Evolutionary conservation across 2,113 vertebrate species (phyloP).

Genomic region (Nanorana parkeri): DNA sequence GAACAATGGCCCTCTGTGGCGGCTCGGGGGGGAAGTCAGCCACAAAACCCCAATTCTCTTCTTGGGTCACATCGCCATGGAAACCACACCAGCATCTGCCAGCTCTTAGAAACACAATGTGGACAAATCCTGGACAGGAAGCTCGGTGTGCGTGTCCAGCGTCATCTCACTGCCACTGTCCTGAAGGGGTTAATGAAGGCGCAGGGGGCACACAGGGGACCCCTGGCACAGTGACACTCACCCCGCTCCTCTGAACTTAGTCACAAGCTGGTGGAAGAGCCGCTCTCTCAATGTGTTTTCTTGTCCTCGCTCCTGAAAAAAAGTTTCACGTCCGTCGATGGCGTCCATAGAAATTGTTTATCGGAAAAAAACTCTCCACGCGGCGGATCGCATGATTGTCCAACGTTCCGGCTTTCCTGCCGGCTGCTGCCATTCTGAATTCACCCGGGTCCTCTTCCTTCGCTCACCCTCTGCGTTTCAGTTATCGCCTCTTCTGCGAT

Average conservation of each 20-base stretch:
- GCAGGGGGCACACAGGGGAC: not conserved
- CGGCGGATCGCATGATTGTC: not conserved
- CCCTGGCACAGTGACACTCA: not conserved
- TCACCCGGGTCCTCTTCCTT: not conserved
- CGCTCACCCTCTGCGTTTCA: not conserved
- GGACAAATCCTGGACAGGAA: slow-evolving; percentile 21
- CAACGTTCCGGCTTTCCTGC: not conserved
- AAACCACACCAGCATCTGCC: slow-evolving; percentile 44
- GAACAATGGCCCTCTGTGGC: slow-evolving; percentile 49
- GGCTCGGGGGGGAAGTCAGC: slow-evolving; percentile 6
- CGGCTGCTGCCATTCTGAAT: not conserved
- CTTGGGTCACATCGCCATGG: slow-evolving; percentile 38
- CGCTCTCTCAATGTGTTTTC: not conserved
- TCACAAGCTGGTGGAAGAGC: not conserved
- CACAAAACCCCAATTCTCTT: slow-evolving; percentile 48
- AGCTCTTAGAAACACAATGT: slow-evolving; percentile 36
- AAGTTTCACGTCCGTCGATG: not conserved
- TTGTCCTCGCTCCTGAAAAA: not conserved
- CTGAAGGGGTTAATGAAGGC: slow-evolving; percentile 24
- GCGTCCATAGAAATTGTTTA: not conserved
- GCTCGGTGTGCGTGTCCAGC: not conserved
- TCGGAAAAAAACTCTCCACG: not conserved
- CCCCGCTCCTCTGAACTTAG: not conserved
- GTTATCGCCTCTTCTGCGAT: slow-evolving; percentile 2
- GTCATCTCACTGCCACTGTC: too few relatives aligned